Evolutionary conservation across 2,888 invertebrate genomes (phyloP).

Genomic region (Aleiodes testaceus): DNA sequence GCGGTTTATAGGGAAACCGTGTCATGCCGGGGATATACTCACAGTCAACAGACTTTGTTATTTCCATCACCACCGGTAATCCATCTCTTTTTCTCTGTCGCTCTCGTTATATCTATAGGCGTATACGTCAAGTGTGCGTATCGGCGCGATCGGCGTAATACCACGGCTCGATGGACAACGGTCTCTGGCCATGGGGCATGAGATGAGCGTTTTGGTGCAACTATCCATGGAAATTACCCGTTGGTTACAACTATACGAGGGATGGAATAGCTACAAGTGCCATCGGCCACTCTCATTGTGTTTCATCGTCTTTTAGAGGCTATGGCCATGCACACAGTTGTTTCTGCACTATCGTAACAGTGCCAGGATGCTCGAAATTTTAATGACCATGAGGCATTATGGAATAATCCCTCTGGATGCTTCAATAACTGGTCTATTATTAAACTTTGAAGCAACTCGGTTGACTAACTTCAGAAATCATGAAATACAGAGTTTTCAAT

Average conservation of each 20-base stretch:
- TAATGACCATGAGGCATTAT: constrained; percentile 25
- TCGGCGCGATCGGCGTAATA: constrained; percentile 40
- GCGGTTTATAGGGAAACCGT: constrained; percentile 62
- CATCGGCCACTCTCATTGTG: constrained; percentile 33
- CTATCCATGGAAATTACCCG: constrained; percentile 40
- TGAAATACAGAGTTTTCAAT: too few species aligned
- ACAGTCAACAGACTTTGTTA: constrained; percentile 53
- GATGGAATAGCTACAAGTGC: constrained; percentile 29
- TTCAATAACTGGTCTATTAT: constrained; percentile 19
- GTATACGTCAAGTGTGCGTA: constrained; percentile 29
- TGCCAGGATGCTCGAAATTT: constrained; percentile 16
- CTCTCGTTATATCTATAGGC: constrained; percentile 26
- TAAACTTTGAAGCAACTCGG: background rate
- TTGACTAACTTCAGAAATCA: background rate
- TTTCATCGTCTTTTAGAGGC: constrained; percentile 39
- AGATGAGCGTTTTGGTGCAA: constrained; percentile 38
- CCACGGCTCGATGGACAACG: constrained; percentile 44
- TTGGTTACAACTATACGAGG: constrained; percentile 15
- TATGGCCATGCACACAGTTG: constrained; percentile 18
- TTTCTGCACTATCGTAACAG: constrained; percentile 27
- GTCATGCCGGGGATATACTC: constrained; percentile 58
- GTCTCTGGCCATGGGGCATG: constrained; percentile 35
- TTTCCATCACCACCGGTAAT: constrained; percentile 42
- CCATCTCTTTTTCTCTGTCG: background rate
- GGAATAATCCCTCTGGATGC: constrained; percentile 1